phyloP scores from a whole-genome alignment of 53 echinoderm and acorn worm genomes.

The Glandiceps talaboti region DNA sequence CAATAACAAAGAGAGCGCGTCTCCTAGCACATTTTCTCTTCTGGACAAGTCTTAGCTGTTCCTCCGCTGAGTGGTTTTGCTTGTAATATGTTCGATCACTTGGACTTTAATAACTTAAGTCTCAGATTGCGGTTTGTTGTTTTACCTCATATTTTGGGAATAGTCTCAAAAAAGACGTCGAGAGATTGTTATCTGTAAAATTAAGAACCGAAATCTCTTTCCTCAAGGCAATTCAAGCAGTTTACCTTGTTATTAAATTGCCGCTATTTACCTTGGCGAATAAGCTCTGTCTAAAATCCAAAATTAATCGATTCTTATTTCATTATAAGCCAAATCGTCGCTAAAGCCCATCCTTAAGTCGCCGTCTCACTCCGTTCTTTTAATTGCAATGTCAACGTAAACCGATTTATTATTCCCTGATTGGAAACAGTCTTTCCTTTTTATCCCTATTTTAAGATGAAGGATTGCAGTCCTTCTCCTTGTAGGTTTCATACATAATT shows the following conservation, averaged over 20 bases:
- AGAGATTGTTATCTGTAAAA: neutral
- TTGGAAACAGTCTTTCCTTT: neutral
- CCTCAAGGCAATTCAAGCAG: neutral
- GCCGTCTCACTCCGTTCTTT: neutral
- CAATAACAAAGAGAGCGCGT: no score
- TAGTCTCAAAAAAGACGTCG: neutral
- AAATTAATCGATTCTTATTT: neutral
- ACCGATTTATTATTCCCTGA: neutral
- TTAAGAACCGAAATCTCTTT: neutral
- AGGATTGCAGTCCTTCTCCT: no score
- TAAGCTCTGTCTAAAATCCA: neutral
- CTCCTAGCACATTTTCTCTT: no score
- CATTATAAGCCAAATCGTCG: neutral
- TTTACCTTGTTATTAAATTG: neutral
- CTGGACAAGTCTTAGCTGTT: no score
- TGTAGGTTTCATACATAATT: no score
- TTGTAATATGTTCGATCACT: neutral
- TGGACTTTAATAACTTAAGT: no score
- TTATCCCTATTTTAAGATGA: no score
- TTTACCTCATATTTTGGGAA: neutral
- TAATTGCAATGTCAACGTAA: neutral
- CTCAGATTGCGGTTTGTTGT: neutral
- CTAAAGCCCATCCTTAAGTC: neutral
- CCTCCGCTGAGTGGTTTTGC: neutral
- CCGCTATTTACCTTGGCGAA: neutral